These are phyloP conservation scores for Furnarius figulus DNA, from an alignment of 2,113 vertebrate genomes.

Conservation along the genomic window DNA sequence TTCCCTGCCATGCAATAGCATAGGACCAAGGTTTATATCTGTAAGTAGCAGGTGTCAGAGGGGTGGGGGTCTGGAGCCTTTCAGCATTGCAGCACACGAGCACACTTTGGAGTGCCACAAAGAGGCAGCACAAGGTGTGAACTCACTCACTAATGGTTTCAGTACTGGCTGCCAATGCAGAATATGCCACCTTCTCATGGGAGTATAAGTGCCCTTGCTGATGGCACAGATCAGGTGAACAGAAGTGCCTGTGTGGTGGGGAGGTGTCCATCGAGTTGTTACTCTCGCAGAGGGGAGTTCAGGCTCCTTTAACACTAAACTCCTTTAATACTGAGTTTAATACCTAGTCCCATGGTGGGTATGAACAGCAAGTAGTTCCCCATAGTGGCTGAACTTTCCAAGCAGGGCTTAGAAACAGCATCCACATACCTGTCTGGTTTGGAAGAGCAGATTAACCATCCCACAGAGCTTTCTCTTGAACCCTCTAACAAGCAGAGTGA, in stretches of 20 bases:
- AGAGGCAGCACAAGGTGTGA: background rate
- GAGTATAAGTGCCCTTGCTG: background rate
- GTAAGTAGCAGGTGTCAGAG: background rate
- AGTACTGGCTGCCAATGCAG: background rate
- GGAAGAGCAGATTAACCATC: background rate
- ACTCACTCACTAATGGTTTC: background rate
- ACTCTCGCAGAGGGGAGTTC: background rate
- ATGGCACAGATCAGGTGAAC: rapidly evolving
- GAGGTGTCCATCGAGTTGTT: background rate
- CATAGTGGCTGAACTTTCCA: background rate
- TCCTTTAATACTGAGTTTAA: background rate
- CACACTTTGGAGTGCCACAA: rapidly evolving
- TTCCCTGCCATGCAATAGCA: background rate
- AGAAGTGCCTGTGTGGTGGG: background rate
- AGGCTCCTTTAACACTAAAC: background rate
- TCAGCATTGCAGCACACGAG: background rate
- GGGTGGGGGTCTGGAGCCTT: background rate
- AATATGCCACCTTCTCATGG: background rate
- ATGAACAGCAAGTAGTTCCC: background rate
- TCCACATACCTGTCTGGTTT: background rate
- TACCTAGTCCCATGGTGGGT: rapidly evolving
- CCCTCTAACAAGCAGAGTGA: background rate
- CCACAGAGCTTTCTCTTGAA: background rate
- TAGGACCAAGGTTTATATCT: background rate
- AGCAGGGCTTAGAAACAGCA: background rate